These are phyloP conservation scores for Girardinus metallicus DNA, from an alignment of 2,797 vertebrate genomes.

Conservation along the genomic window DNA sequence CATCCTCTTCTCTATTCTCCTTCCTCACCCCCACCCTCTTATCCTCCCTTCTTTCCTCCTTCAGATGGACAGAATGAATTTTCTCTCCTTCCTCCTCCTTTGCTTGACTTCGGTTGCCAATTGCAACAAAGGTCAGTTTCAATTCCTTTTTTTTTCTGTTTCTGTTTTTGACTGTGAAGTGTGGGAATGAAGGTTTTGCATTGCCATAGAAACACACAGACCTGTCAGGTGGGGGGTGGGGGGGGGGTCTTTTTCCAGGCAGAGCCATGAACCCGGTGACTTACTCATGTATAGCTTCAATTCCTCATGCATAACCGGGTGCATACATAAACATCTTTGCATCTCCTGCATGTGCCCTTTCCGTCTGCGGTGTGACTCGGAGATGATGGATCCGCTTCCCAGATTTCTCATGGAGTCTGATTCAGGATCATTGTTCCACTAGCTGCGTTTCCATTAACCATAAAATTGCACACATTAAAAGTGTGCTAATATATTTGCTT, in stretches of 20 bases:
- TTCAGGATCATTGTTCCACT: conserved; percentile 56
- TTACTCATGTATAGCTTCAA: conserved; percentile 10
- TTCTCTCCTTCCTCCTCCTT: conserved; percentile 86
- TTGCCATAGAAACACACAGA: conserved; percentile 36
- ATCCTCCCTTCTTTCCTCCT: conserved; percentile 64
- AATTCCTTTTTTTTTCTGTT: conserved; percentile 56
- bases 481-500: too few species aligned
- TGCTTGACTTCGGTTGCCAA: conserved; percentile 83
- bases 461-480: too few species aligned
- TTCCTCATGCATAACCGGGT: conserved; percentile 13
- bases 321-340: conserved; percentile 11
- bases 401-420: conserved; percentile 64
- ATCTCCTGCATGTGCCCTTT: conserved; percentile 40
- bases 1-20: conserved; percentile 20
- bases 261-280: conserved; percentile 15
- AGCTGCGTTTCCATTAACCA: too few species aligned
- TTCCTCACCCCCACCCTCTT: conserved; percentile 65
- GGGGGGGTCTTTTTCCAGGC: conserved; percentile 14
- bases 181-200: conserved; percentile 48
- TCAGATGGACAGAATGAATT: conserved; percentile 87
- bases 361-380: conserved; percentile 29
- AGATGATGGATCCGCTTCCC: conserved; percentile 57
- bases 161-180: conserved; percentile 61
- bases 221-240: conserved; percentile 21
- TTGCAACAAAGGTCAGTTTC: conserved; percentile 88